These are phyloP conservation scores for Paracentrotus lividus DNA, from an alignment of 53 echinoderm and acorn worm species.

Conservation along the genomic window DNA sequence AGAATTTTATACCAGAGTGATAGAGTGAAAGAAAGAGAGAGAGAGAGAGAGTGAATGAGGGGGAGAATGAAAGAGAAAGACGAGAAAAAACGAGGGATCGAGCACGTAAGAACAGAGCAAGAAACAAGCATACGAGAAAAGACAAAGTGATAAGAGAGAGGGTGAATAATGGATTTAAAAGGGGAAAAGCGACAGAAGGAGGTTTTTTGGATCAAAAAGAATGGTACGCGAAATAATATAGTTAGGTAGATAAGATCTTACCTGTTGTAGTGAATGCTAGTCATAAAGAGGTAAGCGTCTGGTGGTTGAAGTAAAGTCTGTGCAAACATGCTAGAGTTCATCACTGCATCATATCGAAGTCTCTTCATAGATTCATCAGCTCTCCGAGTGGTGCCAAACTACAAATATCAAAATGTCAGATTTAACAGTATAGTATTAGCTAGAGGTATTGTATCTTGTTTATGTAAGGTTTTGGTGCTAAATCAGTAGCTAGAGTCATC, in stretches of 20 bases:
- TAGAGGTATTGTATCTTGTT: no score
- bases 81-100: no score
- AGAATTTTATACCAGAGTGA: no score
- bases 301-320: conserved; percentile 84
- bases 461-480: no score
- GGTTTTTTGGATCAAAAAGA: not conserved
- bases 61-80: no score
- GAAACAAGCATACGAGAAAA: not conserved
- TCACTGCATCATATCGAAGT: conserved; percentile 76
- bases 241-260: conserved; percentile 29
- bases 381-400: conserved; percentile 97
- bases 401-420: not conserved
- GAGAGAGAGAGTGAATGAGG: no score
- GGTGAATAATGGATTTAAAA: not conserved
- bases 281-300: conserved; percentile 73
- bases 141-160: not conserved
- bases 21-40: no score
- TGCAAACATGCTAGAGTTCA: conserved; percentile 89
- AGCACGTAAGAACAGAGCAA: not conserved
- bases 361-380: conserved; percentile 92
- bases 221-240: not conserved
- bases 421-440: not conserved
- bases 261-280: conserved; percentile 84
- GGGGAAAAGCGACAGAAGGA: no score
- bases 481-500: no score